A percentile compares a stretch with the other conserved stretches of the same genome.
phyloP scores from a whole-genome alignment of 1,140 invertebrate species.

The Danaus plexippus region DNA sequence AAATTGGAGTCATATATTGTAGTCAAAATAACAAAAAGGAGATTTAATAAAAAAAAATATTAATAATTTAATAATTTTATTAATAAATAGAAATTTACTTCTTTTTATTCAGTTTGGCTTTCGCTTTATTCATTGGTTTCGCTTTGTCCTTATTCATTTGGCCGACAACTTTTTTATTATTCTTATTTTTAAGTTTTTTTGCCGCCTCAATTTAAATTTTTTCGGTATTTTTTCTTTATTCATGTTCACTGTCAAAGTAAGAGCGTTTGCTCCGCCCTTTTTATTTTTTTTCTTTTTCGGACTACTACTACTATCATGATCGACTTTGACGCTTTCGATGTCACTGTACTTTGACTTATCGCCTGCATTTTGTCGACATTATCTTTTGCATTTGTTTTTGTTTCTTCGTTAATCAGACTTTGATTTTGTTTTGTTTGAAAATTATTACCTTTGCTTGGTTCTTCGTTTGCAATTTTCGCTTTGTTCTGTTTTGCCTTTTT shows the following conservation, averaged over 20 bases:
- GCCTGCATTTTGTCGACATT: constrained; percentile 7
- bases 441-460: no score
- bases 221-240: constrained; percentile 37
- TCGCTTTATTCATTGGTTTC: constrained; percentile 26
- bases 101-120: constrained; percentile 31
- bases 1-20: no score
- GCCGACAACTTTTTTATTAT: constrained; percentile 47
- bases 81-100: constrained; percentile 12
- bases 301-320: constrained; percentile 7
- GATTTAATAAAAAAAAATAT: no score
- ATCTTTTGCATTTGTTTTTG: not conserved
- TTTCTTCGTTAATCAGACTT: not conserved
- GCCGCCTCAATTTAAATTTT: constrained; percentile 33
- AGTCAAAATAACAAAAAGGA: no score
- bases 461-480: no score
- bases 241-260: constrained; percentile 18
- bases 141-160: constrained; percentile 25
- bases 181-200: constrained; percentile 52
- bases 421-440: no score
- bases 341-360: not conserved
- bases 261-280: constrained; percentile 4
- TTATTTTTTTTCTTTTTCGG: constrained; percentile 16
- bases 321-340: not conserved
- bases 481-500: no score
- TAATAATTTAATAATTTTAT: no score